These are phyloP conservation scores for Pedicia rivosa DNA, from an alignment of 2,888 invertebrate species.

Conservation along the genomic window DNA sequence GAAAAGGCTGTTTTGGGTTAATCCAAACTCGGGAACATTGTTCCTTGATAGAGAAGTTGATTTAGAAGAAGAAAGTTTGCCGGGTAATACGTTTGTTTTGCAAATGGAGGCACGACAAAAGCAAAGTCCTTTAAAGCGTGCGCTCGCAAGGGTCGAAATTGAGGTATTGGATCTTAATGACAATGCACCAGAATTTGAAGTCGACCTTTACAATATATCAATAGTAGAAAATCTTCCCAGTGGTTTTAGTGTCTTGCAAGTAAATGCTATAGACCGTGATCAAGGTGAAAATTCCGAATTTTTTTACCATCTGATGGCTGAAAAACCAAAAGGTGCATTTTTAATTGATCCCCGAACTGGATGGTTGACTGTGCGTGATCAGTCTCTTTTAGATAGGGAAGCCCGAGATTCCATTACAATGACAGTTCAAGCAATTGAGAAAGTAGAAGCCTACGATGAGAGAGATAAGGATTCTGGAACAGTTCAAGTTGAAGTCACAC, in stretches of 20 bases:
- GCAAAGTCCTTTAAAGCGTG: slow-evolving; percentile 60
- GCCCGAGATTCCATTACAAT: slow-evolving; percentile 52
- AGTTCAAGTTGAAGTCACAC: slow-evolving; percentile 64
- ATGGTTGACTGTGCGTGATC: slow-evolving; percentile 70
- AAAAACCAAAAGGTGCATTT: slow-evolving; percentile 60
- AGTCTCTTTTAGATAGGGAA: slow-evolving; percentile 63
- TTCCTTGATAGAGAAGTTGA: slow-evolving; percentile 70
- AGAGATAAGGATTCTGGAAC: slow-evolving; percentile 30
- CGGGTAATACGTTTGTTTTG: slow-evolving; percentile 56
- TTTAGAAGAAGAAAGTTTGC: slow-evolving; percentile 55
- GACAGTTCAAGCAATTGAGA: slow-evolving; percentile 65
- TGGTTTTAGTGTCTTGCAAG: slow-evolving; percentile 37
- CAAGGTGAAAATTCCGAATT: slow-evolving; percentile 79
- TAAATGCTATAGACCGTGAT: slow-evolving; percentile 65
- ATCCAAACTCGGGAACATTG: slow-evolving; percentile 55
- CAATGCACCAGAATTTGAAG: slow-evolving; percentile 75
- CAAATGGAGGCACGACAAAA: slow-evolving; percentile 66
- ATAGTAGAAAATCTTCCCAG: slow-evolving; percentile 84
- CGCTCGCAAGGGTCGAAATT: slow-evolving; percentile 54
- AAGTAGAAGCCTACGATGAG: slow-evolving; percentile 39
- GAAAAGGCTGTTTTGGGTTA: slow-evolving; percentile 54
- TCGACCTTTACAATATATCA: slow-evolving; percentile 79
- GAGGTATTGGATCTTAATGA: slow-evolving; percentile 66
- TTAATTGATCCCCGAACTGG: slow-evolving; percentile 63
- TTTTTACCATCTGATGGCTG: slow-evolving; percentile 47